A percentile compares a stretch with the other conserved stretches of the same genome.
Evolutionary conservation across 2,113 vertebrate genomes (phyloP).

Genomic region (Hemiscyllium ocellatum): DNA sequence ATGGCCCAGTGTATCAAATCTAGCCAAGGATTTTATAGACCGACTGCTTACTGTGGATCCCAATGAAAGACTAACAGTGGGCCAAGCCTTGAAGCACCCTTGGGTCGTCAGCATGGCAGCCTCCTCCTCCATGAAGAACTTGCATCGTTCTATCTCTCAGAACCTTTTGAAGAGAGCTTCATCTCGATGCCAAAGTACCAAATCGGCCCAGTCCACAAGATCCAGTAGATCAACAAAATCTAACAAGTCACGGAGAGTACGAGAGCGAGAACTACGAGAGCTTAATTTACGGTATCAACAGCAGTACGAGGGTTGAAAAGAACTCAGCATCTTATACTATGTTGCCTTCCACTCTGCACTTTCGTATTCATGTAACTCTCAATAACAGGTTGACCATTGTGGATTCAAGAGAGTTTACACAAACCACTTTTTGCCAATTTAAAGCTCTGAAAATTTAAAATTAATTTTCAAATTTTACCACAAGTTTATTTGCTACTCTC

Average conservation of each 20-base stretch:
- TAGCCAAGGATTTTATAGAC: slow-evolving; percentile 96
- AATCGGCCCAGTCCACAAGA: slow-evolving; percentile 86
- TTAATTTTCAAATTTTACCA: background rate
- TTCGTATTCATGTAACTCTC: background rate
- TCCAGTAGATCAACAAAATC: slow-evolving; percentile 93
- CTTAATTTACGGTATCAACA: slow-evolving; percentile 95
- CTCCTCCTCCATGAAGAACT: slow-evolving; percentile 95
- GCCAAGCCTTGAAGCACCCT: slow-evolving; percentile 89
- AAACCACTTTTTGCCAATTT: background rate
- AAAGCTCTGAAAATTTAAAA: background rate
- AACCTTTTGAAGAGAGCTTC: slow-evolving; percentile 94
- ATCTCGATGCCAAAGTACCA: slow-evolving; percentile 96
- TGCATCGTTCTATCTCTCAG: slow-evolving; percentile 93
- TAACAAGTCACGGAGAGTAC: slow-evolving; percentile 82
- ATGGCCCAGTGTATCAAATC: slow-evolving; percentile 94
- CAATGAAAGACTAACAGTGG: slow-evolving; percentile 75
- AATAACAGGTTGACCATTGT: background rate
- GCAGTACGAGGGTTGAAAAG: slow-evolving; percentile 80
- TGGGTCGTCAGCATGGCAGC: slow-evolving; percentile 98
- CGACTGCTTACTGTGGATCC: slow-evolving; percentile 89
- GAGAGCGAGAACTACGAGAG: slow-evolving; percentile 87
- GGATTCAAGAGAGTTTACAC: slow-evolving; percentile 10
- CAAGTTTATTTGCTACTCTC: background rate
- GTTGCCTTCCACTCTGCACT: slow-evolving; percentile 25
- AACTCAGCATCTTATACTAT: background rate